phyloP scores from a whole-genome alignment of 2,113 vertebrate genomes.

The Pao palembangensis region DNA sequence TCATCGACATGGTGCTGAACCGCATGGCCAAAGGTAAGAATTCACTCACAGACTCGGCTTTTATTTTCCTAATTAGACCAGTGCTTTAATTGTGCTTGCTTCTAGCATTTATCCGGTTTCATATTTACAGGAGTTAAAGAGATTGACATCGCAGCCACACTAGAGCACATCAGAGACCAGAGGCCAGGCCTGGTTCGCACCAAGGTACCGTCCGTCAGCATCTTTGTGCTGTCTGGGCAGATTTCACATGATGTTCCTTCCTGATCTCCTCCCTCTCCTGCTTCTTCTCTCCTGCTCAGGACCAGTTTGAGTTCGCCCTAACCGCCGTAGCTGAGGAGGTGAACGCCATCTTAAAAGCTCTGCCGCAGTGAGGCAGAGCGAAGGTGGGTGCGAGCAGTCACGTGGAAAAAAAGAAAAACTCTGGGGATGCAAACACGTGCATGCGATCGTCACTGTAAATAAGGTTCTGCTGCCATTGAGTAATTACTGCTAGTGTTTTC shows the following conservation, averaged over 20 bases:
- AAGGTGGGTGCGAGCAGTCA: background rate
- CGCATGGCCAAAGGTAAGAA: constrained; percentile 95
- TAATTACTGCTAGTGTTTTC: constrained; percentile 30
- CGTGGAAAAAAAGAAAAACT: constrained; percentile 6
- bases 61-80: too few species aligned
- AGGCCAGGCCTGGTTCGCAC: constrained; percentile 89
- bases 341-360: constrained; percentile 94
- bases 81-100: too few species aligned
- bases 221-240: constrained; percentile 1
- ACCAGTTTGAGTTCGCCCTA: constrained; percentile 97
- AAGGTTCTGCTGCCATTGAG: constrained; percentile 30
- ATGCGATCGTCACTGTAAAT: constrained; percentile 44
- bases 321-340: constrained; percentile 96
- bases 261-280: background rate
- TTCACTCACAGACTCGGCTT: background rate
- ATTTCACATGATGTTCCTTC: background rate
- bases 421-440: constrained; percentile 10
- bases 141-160: constrained; percentile 94
- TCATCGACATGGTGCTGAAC: constrained; percentile 97
- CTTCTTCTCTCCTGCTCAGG: constrained; percentile 69
- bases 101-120: background rate
- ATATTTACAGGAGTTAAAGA: constrained; percentile 87
- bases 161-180: constrained; percentile 96
- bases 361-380: constrained; percentile 83
- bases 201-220: constrained; percentile 78